A percentile compares a stretch with the other conserved stretches of the same genome.
Evolutionary conservation across 2,888 invertebrate genomes (phyloP).

Genomic region (Aleiodes testaceus): DNA sequence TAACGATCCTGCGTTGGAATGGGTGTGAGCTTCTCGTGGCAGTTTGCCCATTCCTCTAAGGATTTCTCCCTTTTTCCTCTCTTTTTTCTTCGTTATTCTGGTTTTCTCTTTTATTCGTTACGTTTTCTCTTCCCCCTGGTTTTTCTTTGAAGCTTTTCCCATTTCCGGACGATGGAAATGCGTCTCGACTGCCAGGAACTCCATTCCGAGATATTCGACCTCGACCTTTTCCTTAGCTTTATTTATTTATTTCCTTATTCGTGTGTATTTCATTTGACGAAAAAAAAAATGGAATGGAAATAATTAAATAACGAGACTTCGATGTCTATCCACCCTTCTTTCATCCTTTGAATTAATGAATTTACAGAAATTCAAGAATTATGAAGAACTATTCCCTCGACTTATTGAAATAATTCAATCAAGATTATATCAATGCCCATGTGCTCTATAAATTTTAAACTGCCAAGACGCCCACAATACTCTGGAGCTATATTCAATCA

Average conservation of each 20-base stretch:
- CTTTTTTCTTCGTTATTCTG: conserved; percentile 1
- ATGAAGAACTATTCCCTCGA: too few relatives aligned
- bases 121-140: conserved; percentile 1
- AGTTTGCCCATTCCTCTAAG: conserved; percentile 13
- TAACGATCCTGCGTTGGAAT: conserved; percentile 25
- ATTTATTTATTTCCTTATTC: conserved; percentile 11
- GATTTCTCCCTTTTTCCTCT: conserved; percentile 11
- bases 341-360: too few relatives aligned
- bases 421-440: conserved; percentile 69
- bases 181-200: conserved; percentile 35
- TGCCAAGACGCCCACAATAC: conserved; percentile 66
- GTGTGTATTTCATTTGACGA: background rate
- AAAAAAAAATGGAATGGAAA: conserved; percentile 1
- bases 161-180: conserved; percentile 22
- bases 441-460: conserved; percentile 52
- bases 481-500: conserved; percentile 42
- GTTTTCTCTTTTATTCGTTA: too few relatives aligned
- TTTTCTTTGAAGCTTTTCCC: conserved; percentile 15
- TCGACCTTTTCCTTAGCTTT: conserved; percentile 18
- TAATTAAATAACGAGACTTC: background rate
- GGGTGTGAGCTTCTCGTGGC: conserved; percentile 29
- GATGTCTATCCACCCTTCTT: too few relatives aligned
- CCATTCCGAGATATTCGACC: conserved; percentile 20
- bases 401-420: too few relatives aligned
- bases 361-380: too few relatives aligned